Conservation (phyloP, 2,113 vertebrate species). For the Marmota flaviventris region DNA sequence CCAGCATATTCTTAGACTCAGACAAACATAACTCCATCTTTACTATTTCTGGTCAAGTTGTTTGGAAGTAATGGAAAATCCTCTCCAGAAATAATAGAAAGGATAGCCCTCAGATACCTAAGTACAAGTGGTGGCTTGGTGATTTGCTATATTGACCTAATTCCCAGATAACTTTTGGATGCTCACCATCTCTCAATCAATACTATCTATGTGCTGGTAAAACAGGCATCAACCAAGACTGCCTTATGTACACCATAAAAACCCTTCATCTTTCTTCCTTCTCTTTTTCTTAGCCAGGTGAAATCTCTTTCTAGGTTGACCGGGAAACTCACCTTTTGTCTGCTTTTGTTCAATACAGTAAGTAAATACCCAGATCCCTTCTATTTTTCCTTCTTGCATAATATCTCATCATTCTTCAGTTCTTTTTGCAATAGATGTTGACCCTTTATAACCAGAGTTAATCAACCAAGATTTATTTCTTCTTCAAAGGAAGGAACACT, state of each 20-base stretch:
- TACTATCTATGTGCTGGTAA: not conserved
- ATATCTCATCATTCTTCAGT: not conserved
- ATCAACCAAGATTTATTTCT: conserved; percentile 23
- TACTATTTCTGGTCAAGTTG: not conserved
- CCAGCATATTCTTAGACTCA: not conserved
- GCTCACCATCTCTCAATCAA: not conserved
- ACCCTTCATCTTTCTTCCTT: not conserved
- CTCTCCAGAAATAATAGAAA: not conserved
- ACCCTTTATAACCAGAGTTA: conserved; percentile 24
- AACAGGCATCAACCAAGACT: not conserved
- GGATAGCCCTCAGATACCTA: not conserved
- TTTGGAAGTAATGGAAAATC: conserved; percentile 37
- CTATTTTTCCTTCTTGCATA: not conserved
- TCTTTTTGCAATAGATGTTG: not conserved
- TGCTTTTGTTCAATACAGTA: not conserved
- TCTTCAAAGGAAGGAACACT: not conserved
- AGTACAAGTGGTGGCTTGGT: not conserved
- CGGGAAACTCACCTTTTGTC: not conserved
- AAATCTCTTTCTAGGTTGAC: not conserved
- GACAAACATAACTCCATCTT: not conserved
- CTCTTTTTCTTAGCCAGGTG: not conserved
- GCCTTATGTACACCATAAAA: not conserved
- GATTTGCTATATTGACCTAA: not conserved
- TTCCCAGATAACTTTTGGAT: not conserved
- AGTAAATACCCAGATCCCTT: not conserved